Conservation (phyloP, 2,113 vertebrate genomes). For the Echinops telfairi region DNA sequence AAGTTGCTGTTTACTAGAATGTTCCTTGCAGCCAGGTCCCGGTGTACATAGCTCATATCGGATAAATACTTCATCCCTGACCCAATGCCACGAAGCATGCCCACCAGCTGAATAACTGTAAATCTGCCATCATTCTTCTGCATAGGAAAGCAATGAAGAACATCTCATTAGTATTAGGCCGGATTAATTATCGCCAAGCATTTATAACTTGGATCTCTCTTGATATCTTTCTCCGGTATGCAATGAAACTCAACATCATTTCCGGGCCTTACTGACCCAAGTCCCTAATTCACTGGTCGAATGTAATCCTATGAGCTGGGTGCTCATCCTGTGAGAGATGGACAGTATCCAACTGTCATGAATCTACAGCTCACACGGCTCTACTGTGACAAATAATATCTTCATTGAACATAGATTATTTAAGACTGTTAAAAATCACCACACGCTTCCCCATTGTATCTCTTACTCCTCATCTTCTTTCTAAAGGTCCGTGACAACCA, state of each 20-base stretch:
- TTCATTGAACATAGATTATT: slow-evolving; percentile 79
- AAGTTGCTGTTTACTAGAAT: slow-evolving; percentile 99
- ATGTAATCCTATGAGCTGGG: slow-evolving; percentile 56
- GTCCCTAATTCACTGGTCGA: slow-evolving; percentile 80
- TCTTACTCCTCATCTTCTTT: slow-evolving; percentile 12
- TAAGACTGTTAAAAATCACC: slow-evolving; percentile 72
- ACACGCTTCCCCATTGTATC: slow-evolving; percentile 57
- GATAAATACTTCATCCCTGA: slow-evolving; percentile 99
- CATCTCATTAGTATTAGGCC: slow-evolving; percentile 75
- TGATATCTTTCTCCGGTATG: slow-evolving; percentile 61
- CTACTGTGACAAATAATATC: slow-evolving; percentile 71
- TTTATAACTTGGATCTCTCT: slow-evolving; percentile 61
- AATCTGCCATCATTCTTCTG: slow-evolving; percentile 99
- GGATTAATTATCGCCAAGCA: slow-evolving; percentile 69
- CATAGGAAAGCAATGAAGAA: slow-evolving; percentile 26
- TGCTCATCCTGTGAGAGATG: slow-evolving; percentile 79
- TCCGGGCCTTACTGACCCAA: slow-evolving; percentile 70
- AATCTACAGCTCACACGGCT: slow-evolving; percentile 61
- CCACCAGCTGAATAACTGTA: slow-evolving; percentile 98
- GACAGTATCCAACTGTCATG: slow-evolving; percentile 82
- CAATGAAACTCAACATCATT: slow-evolving; percentile 72
- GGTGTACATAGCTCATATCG: slow-evolving; percentile 99
- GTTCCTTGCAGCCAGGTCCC: slow-evolving; percentile 97
- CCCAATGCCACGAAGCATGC: slow-evolving; percentile 96
- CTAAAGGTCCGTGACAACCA: background rate